phyloP scores from a whole-genome alignment of 2,888 invertebrate species.

The Agrilus biguttatus region DNA sequence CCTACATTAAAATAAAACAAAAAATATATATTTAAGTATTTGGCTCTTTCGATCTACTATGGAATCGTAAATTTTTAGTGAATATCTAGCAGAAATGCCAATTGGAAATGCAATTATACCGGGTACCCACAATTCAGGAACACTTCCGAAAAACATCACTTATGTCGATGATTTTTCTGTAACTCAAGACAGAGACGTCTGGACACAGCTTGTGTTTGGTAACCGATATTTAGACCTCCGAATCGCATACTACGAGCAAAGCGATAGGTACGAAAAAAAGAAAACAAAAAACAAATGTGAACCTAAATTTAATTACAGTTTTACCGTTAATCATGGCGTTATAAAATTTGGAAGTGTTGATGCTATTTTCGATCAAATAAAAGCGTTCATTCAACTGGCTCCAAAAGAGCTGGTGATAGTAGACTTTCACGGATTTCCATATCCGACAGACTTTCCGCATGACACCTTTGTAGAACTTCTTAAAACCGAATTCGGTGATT shows the following conservation, averaged over 20 bases:
- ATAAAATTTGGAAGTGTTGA: constrained; percentile 52
- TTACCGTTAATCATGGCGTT: constrained; percentile 61
- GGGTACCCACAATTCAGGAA: constrained; percentile 54
- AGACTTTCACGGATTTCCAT: constrained; percentile 71
- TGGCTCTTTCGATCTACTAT: constrained; percentile 8
- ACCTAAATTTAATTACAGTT: constrained; percentile 33
- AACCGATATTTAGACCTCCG: constrained; percentile 71
- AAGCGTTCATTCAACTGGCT: constrained; percentile 50
- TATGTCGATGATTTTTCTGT: constrained; percentile 31
- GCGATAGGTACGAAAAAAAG: constrained; percentile 11
- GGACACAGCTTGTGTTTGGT: constrained; percentile 74
- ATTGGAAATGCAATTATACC: constrained; percentile 48
- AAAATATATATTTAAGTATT: too few relatives aligned
- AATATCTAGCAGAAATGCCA: constrained; percentile 39
- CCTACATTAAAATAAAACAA: too few relatives aligned
- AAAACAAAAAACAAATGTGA: background rate
- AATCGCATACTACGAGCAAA: constrained; percentile 47
- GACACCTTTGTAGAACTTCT: constrained; percentile 36
- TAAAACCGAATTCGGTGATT: constrained; percentile 36
- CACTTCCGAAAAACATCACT: constrained; percentile 36
- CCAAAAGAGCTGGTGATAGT: constrained; percentile 59
- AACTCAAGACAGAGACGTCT: constrained; percentile 65
- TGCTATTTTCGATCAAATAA: constrained; percentile 52
- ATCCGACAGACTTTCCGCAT: constrained; percentile 30
- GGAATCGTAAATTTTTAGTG: constrained; percentile 31